Evolutionary conservation across 1,140 invertebrate species (phyloP), one percentile per base, ranked within the genome.

Genomic region (Steinernema feltiae): DNA sequence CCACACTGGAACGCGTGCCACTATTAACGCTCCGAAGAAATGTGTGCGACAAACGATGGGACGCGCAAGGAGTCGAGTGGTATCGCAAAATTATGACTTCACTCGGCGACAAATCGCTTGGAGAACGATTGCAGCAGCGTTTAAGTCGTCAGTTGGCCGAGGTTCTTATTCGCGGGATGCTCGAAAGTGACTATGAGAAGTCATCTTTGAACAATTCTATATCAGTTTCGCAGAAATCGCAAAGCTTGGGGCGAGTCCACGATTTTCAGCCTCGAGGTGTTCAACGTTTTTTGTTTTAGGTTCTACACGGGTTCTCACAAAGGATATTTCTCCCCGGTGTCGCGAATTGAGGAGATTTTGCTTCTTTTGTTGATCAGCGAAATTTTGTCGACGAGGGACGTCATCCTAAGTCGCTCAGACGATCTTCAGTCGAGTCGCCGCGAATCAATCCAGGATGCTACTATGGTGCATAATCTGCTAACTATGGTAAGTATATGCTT

Each of bases 401-500:
- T 77, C 7, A 72, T 78, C 27, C 35, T 78, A 17, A 78, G 76
- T 15, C 12, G 78, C 31, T 63, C 78, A 2, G 78, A 79, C 21
- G 78, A 79, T 46, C 29, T 78, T 17, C 41, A 73, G 31, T 35
- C 24, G 2, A 75, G 71, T 18, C 24, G 72, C n/a, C 31, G 32
- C 1, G 29, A 80, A n/a, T 78, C 78, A 21, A 63, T 79, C 24
- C 70, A 53, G 27, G 77, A 78, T 31, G 78, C 76, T 1, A 79
- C 77, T 21, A 71, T 76, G 1, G 78, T 79, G 12, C 76, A 80
- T 70, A 79, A 79, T 75, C 77, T 79, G 18, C 41, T 79, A 17
- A 79, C 78, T 0, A 29, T 79, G 76, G 78, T 78, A 32, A 69
- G 76, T 77, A n/a, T n/a, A n/a, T n/a, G n/a, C n/a, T n/a, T n/a